Evolutionary conservation across 1,140 invertebrate genomes (phyloP).

Genomic region (Bombus affinis): DNA sequence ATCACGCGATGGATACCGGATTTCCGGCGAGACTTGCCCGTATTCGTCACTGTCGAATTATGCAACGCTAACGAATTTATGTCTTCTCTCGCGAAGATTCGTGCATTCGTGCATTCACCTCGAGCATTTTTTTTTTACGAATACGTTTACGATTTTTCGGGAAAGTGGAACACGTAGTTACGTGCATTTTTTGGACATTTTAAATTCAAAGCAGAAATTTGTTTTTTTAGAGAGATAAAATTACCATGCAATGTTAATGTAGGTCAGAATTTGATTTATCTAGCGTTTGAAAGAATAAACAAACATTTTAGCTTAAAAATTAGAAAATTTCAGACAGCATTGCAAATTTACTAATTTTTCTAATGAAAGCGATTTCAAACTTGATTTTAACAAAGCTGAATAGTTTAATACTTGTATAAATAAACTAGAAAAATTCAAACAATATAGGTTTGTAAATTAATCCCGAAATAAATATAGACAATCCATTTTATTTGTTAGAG

Average conservation of each 20-base stretch:
- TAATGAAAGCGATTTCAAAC: no score
- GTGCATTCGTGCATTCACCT: background rate
- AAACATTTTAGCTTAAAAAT: no score
- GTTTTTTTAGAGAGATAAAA: background rate
- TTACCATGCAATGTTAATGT: background rate
- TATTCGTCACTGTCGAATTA: constrained; percentile 28
- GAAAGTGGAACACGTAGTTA: background rate
- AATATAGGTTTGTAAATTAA: no score
- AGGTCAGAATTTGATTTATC: no score
- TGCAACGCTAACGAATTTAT: constrained; percentile 10
- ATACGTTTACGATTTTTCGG: background rate
- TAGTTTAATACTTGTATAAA: no score
- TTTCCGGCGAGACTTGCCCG: constrained; percentile 1
- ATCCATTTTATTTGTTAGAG: no score
- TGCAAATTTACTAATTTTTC: no score
- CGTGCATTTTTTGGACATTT: background rate
- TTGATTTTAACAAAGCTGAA: no score
- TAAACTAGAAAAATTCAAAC: no score
- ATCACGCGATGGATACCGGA: constrained; percentile 3
- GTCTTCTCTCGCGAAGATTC: background rate
- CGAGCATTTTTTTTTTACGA: background rate
- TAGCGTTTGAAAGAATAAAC: no score
- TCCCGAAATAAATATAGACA: no score
- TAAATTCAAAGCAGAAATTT: background rate
- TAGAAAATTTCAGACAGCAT: no score